phyloP scores from a whole-genome alignment of 1,140 invertebrate genomes.

The Episyrphus balteatus region DNA sequence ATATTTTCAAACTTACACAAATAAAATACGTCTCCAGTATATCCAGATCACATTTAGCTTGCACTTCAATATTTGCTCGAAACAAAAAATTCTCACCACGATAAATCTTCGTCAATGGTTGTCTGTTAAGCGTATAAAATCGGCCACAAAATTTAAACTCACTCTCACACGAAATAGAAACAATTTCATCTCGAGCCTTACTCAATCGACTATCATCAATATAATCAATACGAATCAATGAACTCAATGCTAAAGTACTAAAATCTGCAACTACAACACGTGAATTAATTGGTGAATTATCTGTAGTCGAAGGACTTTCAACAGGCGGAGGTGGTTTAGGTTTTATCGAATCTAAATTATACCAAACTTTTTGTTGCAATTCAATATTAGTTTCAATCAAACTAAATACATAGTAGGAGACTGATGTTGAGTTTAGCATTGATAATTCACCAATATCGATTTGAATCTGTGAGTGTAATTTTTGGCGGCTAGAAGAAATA shows the following conservation, averaged over 20 bases:
- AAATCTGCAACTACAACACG: neutral
- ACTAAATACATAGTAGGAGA: conserved; percentile 31
- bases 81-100: conserved; percentile 33
- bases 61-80: conserved; percentile 25
- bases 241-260: conserved; percentile 9
- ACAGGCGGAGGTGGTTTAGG: neutral
- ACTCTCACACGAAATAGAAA: conserved; percentile 19
- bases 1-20: conserved; percentile 25
- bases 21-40: conserved; percentile 36
- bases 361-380: conserved; percentile 28
- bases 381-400: conserved; percentile 25
- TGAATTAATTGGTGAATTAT: conserved; percentile 25
- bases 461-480: conserved; percentile 28
- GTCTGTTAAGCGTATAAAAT: conserved; percentile 28
- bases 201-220: conserved; percentile 28
- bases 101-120: conserved; percentile 23
- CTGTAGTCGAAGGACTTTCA: conserved; percentile 8
- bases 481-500: conserved; percentile 21
- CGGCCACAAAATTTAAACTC: conserved; percentile 20
- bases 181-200: conserved; percentile 26
- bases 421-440: conserved; percentile 21
- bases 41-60: conserved; percentile 24
- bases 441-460: conserved; percentile 32
- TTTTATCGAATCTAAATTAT: conserved; percentile 24
- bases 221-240: conserved; percentile 28